Evolutionary conservation across 2,888 invertebrate species (phyloP).

Genomic region (Octonoba sinensis): DNA sequence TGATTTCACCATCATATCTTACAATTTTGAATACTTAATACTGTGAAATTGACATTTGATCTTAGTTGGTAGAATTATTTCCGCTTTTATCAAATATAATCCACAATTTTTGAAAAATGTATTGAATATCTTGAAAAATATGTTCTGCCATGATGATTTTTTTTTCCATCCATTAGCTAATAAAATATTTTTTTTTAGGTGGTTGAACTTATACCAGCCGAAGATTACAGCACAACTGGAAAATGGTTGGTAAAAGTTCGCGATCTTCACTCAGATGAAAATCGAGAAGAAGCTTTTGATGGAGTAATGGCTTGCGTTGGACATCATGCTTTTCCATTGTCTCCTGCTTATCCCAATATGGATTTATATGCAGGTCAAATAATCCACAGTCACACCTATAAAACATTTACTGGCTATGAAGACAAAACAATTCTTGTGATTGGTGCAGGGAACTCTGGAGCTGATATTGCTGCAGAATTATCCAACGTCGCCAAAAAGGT

Average conservation of each 20-base stretch:
- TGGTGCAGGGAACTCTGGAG: conserved; percentile 74
- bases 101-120: no score
- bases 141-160: no score
- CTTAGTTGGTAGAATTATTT: no score
- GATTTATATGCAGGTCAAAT: conserved; percentile 69
- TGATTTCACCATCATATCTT: no score
- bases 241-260: conserved; percentile 68
- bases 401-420: conserved; percentile 62
- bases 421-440: conserved; percentile 72
- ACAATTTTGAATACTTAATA: no score
- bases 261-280: conserved; percentile 24
- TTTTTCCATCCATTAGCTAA: neutral
- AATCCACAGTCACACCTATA: conserved; percentile 67
- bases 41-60: no score
- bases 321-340: conserved; percentile 72
- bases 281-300: conserved; percentile 70
- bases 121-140: no score
- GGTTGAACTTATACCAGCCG: conserved; percentile 42
- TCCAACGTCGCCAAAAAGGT: conserved; percentile 68
- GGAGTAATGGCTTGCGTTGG: conserved; percentile 74
- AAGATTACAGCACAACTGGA: conserved; percentile 69
- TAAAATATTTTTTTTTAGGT: conserved; percentile 18
- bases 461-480: conserved; percentile 71
- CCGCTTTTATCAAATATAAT: no score
- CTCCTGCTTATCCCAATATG: conserved; percentile 71